These are phyloP conservation scores for Apocheima hispidaria DNA, from an alignment of 2,888 invertebrate species.

Conservation along the genomic window DNA sequence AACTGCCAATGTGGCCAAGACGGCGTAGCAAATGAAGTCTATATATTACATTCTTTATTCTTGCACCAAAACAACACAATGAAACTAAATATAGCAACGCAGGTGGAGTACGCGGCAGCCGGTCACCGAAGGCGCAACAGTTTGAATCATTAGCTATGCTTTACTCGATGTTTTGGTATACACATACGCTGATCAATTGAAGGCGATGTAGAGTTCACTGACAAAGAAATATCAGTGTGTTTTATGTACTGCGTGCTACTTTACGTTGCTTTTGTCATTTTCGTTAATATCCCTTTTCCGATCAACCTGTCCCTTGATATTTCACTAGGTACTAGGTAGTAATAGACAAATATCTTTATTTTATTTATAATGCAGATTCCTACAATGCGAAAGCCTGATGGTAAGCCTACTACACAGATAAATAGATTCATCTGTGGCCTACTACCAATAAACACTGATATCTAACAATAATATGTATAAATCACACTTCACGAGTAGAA, in stretches of 20 bases:
- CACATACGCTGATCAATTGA: conserved; percentile 19
- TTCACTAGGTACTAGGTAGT: too few relatives aligned
- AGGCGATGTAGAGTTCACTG: conserved; percentile 17
- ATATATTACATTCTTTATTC: conserved; percentile 55
- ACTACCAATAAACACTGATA: too few relatives aligned
- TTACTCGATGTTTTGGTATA: conserved; percentile 39
- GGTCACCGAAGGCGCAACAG: conserved; percentile 63
- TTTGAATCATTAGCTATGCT: conserved; percentile 53
- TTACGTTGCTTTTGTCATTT: background rate
- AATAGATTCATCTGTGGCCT: too few relatives aligned
- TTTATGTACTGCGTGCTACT: conserved; percentile 14
- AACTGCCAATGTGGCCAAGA: background rate
- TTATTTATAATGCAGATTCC: too few relatives aligned
- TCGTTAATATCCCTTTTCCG: too few relatives aligned
- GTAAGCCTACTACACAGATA: too few relatives aligned
- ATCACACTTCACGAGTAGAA: too few relatives aligned
- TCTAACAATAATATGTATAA: too few relatives aligned
- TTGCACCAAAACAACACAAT: conserved; percentile 73
- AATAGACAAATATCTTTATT: too few relatives aligned
- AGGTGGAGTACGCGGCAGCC: conserved; percentile 69
- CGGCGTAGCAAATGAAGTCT: conserved; percentile 38
- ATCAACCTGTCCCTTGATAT: too few relatives aligned
- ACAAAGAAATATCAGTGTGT: conserved; percentile 25
- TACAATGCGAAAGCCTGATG: too few relatives aligned
- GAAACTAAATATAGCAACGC: conserved; percentile 80